phyloP scores from a whole-genome alignment of 1,140 invertebrate genomes.

The Apis mellifera region Amel_HAv3.1 CM009941.2:12603501-12604000 shows the following conservation, averaged over 20 bases:
- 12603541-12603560: background rate
- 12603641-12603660: no score
- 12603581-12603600: no score
- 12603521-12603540: background rate
- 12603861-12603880: conserved; percentile 91
- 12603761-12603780: conserved; percentile 74
- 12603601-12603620: no score
- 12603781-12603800: conserved; percentile 86
- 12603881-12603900: conserved; percentile 93
- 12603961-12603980: conserved; percentile 88
- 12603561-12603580: no score
- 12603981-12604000: conserved; percentile 85
- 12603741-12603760: background rate
- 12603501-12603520: conserved; percentile 5
- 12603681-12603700: no score
- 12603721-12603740: no score
- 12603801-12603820: conserved; percentile 86
- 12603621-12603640: no score
- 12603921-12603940: conserved; percentile 92
- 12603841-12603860: conserved; percentile 84
- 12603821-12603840: conserved; percentile 86
- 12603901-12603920: conserved; percentile 91
- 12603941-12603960: conserved; percentile 89
- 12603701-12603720: no score
- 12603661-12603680: no score